Conservation (phyloP, 2,113 vertebrate genomes). For the Barbus barbus region DNA sequence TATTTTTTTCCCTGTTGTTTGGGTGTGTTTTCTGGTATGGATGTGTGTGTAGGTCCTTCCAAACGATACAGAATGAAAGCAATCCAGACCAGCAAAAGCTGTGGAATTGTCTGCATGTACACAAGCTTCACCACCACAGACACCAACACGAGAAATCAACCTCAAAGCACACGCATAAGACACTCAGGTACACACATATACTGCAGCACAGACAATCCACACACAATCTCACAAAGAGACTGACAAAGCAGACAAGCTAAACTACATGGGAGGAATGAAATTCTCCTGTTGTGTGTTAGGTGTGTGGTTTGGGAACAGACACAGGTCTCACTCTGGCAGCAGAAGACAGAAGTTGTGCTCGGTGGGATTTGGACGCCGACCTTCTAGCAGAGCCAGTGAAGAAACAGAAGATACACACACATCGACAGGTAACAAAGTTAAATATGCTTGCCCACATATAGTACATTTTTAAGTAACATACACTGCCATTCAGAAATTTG, state of each 20-base stretch:
- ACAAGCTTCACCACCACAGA: slow-evolving; percentile 84
- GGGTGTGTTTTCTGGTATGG: too few species aligned
- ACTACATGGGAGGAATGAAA: not conserved
- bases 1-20: not conserved
- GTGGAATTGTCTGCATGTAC: slow-evolving; percentile 87
- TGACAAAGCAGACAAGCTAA: not conserved
- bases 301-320: slow-evolving; percentile 59
- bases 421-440: slow-evolving; percentile 71
- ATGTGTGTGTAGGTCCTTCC: slow-evolving; percentile 45
- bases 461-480: too few species aligned
- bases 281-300: slow-evolving; percentile 62
- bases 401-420: slow-evolving; percentile 68
- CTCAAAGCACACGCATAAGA: slow-evolving; percentile 60
- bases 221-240: not conserved
- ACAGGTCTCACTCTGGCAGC: slow-evolving; percentile 24
- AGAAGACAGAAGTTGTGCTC: slow-evolving; percentile 69
- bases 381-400: slow-evolving; percentile 66
- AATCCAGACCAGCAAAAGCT: slow-evolving; percentile 92
- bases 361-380: slow-evolving; percentile 65
- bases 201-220: not conserved
- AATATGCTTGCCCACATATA: not conserved
- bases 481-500: not conserved
- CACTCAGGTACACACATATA: slow-evolving; percentile 74
- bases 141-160: slow-evolving; percentile 64
- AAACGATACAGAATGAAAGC: slow-evolving; percentile 88